Percentiles rank a stretch among this genome's conserved stretches.
These are phyloP conservation scores for Heliocidaris tuberculata DNA, from an alignment of 35 echinoderm and acorn worm species.

Conservation along the genomic window DNA sequence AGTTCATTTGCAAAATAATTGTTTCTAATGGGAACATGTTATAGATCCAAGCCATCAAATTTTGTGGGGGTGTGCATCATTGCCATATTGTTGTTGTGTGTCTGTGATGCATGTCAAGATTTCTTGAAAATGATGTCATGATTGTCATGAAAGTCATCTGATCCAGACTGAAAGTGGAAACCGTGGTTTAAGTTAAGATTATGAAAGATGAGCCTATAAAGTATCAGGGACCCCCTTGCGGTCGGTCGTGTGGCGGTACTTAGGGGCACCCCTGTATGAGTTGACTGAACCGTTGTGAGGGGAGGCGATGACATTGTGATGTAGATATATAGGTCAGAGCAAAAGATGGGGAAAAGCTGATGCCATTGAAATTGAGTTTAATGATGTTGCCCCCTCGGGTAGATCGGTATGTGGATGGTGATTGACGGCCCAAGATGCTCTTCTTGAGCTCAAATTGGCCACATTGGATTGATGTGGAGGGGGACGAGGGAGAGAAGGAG, in stretches of 20 bases:
- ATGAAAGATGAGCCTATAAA: neutral
- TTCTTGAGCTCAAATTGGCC: neutral
- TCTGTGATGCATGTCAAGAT: neutral
- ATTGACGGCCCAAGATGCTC: conserved; percentile 6
- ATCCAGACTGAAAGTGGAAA: neutral
- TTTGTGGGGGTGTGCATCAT: neutral
- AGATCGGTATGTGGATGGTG: conserved; percentile 24
- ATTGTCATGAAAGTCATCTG: neutral
- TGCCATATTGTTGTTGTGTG: neutral
- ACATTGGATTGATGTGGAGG: neutral
- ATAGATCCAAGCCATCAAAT: neutral
- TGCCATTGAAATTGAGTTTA: conserved; percentile 26
- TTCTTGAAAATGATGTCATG: neutral
- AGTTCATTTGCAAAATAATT: no score
- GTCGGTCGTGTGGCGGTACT: neutral
- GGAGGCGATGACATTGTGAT: neutral
- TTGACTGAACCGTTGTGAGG: neutral
- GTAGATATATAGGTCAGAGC: conserved; percentile 10
- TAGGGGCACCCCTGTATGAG: neutral
- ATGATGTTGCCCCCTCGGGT: conserved; percentile 30
- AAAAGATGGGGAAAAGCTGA: neutral
- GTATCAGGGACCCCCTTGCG: neutral
- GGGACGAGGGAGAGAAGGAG: neutral
- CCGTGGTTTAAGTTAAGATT: neutral
- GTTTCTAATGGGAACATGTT: no score